A percentile compares a stretch with the other conserved stretches of the same genome.
phyloP scores from a whole-genome alignment of 2,113 vertebrate species.

The Hepsetus odoe region DNA sequence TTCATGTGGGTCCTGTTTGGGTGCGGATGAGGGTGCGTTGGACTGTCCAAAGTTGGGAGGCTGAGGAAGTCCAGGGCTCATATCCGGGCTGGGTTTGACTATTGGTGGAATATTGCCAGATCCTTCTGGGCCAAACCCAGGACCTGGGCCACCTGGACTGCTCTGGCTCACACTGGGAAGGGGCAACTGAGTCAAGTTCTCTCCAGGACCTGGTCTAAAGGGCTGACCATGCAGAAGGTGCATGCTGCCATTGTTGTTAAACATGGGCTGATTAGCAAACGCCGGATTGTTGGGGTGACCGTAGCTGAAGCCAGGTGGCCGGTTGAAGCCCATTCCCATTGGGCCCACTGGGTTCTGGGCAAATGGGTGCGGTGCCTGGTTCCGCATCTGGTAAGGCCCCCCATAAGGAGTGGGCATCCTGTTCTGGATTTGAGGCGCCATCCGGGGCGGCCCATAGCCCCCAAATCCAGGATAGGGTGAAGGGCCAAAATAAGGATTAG shows the following conservation, averaged over 20 bases:
- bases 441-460: slow-evolving; percentile 78
- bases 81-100: slow-evolving; percentile 56
- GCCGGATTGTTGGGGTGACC: slow-evolving; percentile 71
- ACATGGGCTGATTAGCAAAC: slow-evolving; percentile 73
- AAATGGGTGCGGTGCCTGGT: slow-evolving; percentile 78
- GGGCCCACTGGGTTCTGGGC: slow-evolving; percentile 74
- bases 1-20: slow-evolving; percentile 76
- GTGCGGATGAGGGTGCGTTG: slow-evolving; percentile 49
- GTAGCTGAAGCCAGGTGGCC: slow-evolving; percentile 76
- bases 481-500: slow-evolving; percentile 72
- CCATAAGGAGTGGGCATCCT: slow-evolving; percentile 77
- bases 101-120: slow-evolving; percentile 65
- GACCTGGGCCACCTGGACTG: slow-evolving; percentile 67
- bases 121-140: slow-evolving; percentile 72
- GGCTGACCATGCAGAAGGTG: slow-evolving; percentile 74
- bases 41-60: slow-evolving; percentile 73
- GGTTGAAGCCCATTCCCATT: slow-evolving; percentile 77
- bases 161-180: slow-evolving; percentile 63
- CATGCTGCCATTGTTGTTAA: slow-evolving; percentile 70
- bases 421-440: slow-evolving; percentile 76
- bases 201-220: slow-evolving; percentile 75
- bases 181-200: slow-evolving; percentile 73
- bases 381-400: slow-evolving; percentile 76
- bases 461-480: slow-evolving; percentile 76
- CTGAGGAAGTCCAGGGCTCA: slow-evolving; percentile 72